These are phyloP conservation scores for Leptinotarsa defecta DNA, from an alignment of 1,140 invertebrate species.

Conservation along the genomic window DNA sequence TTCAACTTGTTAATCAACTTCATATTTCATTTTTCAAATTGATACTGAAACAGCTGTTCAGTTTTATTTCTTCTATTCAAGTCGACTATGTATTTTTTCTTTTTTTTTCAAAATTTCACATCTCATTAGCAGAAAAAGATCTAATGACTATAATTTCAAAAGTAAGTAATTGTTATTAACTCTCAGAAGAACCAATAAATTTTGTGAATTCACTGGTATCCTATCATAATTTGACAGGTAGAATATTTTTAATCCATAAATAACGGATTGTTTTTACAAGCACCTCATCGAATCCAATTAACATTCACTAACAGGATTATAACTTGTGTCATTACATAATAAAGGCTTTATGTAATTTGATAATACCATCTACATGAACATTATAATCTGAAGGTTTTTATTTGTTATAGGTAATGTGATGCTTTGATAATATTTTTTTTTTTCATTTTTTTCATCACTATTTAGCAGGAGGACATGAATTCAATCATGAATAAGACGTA, in stretches of 20 bases:
- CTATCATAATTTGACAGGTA: not conserved
- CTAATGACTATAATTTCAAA: too few species aligned
- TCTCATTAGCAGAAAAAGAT: too few species aligned
- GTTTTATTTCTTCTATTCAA: too few species aligned
- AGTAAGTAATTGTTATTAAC: too few species aligned
- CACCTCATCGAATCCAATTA: not conserved
- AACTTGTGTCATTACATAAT: not conserved
- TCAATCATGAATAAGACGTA: too few species aligned
- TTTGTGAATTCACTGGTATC: not conserved
- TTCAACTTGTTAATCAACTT: too few species aligned
- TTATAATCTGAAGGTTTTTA: not conserved
- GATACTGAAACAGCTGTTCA: too few species aligned
- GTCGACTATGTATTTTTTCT: too few species aligned
- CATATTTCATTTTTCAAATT: too few species aligned
- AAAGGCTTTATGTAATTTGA: not conserved
- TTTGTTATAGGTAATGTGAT: not conserved
- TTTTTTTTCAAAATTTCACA: too few species aligned
- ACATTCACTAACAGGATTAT: not conserved
- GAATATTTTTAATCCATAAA: not conserved
- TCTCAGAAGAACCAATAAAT: not conserved
- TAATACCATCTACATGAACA: not conserved
- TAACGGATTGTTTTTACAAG: constrained; percentile 9
- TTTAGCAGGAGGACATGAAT: too few species aligned
- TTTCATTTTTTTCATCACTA: too few species aligned
- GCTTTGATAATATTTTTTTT: not conserved